Conservation (phyloP, 2,797 vertebrate genomes). For the Silurus aristotelis region DNA sequence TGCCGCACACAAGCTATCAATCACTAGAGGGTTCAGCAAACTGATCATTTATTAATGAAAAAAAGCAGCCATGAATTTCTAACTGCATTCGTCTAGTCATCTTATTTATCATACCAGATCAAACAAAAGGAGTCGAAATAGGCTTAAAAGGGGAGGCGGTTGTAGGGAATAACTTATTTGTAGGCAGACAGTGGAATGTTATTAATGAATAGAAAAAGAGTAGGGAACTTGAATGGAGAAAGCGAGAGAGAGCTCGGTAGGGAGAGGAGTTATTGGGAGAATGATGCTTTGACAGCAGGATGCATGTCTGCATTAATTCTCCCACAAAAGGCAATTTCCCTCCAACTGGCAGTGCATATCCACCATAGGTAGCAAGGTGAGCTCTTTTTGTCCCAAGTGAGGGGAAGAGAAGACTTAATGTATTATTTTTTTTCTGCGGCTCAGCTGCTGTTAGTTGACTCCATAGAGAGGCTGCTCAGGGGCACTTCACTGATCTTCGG, state of each 20-base stretch:
- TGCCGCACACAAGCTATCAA: slow-evolving; percentile 79
- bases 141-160: slow-evolving; percentile 76
- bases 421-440: slow-evolving; percentile 64
- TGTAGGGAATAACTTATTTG: slow-evolving; percentile 76
- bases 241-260: slow-evolving; percentile 45
- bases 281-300: slow-evolving; percentile 75
- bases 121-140: slow-evolving; percentile 84
- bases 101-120: slow-evolving; percentile 85
- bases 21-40: slow-evolving; percentile 78
- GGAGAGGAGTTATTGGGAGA: slow-evolving; percentile 66
- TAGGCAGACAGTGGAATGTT: slow-evolving; percentile 71
- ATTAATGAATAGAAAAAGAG: slow-evolving; percentile 71
- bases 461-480: slow-evolving; percentile 68
- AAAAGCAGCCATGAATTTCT: slow-evolving; percentile 78
- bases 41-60: slow-evolving; percentile 86
- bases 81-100: slow-evolving; percentile 82
- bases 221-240: slow-evolving; percentile 46
- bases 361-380: slow-evolving; percentile 74
- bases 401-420: slow-evolving; percentile 64
- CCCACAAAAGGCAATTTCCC: slow-evolving; percentile 78
- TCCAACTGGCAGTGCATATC: slow-evolving; percentile 67
- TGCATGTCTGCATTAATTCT: slow-evolving; percentile 81
- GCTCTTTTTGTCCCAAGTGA: slow-evolving; percentile 59
- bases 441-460: slow-evolving; percentile 62
- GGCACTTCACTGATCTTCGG: slow-evolving; percentile 75